Evolutionary conservation across 2,797 vertebrate genomes (phyloP).

Genomic region (Gephyroberyx darwinii): DNA sequence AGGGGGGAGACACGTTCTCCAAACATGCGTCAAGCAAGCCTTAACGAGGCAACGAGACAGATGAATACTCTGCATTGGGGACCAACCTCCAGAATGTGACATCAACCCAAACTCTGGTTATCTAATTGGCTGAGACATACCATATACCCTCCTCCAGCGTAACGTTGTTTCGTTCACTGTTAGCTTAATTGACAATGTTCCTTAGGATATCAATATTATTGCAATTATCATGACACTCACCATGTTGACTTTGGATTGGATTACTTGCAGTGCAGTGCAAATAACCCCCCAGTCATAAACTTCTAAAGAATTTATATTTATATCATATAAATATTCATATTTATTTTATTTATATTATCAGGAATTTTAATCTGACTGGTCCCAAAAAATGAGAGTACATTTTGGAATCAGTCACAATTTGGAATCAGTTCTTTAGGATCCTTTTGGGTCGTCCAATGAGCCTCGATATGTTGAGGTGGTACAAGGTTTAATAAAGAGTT

Average conservation of each 20-base stretch:
- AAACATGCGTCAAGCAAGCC: constrained; percentile 34
- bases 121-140: constrained; percentile 54
- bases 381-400: constrained; percentile 22
- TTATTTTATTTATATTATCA: too few species aligned
- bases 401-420: constrained; percentile 53
- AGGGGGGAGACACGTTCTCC: constrained; percentile 5
- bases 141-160: constrained; percentile 18
- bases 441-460: neutral
- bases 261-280: neutral
- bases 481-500: constrained; percentile 6
- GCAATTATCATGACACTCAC: constrained; percentile 15
- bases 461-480: constrained; percentile 10
- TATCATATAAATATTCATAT: constrained; percentile 7
- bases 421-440: constrained; percentile 26
- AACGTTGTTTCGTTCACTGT: constrained; percentile 49
- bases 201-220: constrained; percentile 34
- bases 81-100: constrained; percentile 40
- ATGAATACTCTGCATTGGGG: constrained; percentile 20
- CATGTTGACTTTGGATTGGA: neutral
- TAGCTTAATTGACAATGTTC: constrained; percentile 44
- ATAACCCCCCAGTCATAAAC: neutral
- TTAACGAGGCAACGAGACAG: constrained; percentile 51
- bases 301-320: constrained; percentile 14
- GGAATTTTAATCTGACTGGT: too few species aligned
- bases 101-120: constrained; percentile 29